These are phyloP conservation scores for Nephrotoma guestfalica DNA, from an alignment of 2,888 invertebrate species.

Conservation along the genomic window DNA sequence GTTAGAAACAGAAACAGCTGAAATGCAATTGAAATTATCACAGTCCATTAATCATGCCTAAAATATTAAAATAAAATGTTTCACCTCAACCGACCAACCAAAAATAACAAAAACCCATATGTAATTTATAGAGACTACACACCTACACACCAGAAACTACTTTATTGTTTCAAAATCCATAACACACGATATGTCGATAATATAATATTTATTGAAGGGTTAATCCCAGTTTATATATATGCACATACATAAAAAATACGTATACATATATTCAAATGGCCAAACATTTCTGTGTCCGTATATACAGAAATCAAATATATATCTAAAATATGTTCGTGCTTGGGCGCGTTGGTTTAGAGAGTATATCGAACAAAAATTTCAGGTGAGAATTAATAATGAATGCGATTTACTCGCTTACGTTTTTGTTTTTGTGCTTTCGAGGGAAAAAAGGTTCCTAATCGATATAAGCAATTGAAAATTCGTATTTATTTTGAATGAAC, in stretches of 20 bases:
- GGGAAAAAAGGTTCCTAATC: background rate
- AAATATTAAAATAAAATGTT: background rate
- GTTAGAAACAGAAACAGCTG: background rate
- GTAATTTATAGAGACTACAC: background rate
- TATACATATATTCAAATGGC: background rate
- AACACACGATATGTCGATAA: background rate
- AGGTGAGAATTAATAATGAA: background rate
- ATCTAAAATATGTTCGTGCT: background rate
- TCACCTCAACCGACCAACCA: background rate
- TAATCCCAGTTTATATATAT: background rate
- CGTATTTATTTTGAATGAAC: background rate
- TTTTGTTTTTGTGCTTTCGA: background rate
- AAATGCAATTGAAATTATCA: background rate
- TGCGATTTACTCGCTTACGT: background rate
- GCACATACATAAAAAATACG: no score
- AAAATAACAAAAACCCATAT: background rate
- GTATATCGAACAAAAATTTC: background rate
- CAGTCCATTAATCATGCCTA: background rate
- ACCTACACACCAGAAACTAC: background rate
- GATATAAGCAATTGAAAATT: background rate
- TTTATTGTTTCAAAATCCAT: background rate
- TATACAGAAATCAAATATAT: background rate
- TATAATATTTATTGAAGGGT: background rate
- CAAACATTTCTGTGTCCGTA: background rate
- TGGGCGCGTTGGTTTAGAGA: background rate